Base-by-base conservation (phyloP, 2,888 invertebrate species). In the Rhagium mordax region DNA sequence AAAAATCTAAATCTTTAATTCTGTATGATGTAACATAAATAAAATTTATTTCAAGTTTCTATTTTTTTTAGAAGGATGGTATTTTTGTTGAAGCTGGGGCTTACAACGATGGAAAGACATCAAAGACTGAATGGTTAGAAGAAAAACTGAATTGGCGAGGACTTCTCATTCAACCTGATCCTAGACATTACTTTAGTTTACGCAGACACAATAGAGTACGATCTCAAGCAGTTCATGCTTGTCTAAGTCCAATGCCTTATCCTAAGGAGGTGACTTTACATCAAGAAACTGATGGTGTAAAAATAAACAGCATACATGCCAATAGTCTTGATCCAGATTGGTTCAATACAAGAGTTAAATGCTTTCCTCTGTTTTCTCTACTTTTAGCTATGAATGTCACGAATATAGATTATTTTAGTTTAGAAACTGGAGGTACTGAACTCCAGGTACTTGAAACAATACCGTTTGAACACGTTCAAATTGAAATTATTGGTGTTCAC, bases 341-440 rank as follows among this genome's bases (percentile, higher is more conserved):
- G 88, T 93, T 93, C 86, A 90, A 91, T 62, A 93, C 94, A 41
- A 91, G 95, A 81, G 93, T 96, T 76, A 94, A 95, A 85, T 96
- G 96, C 88, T 95, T 96, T 85, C 96, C 96, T 70, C 89, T 96
- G 75, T 94, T 93, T 86, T 95, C 96, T 0, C 90, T 96, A 76
- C 89, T 96, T 86, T 88, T 94, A 81, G 96, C 96, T 59, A 94
- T 93, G 76, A 93, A 94, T 84, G 91, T 92, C 60, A 90, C 93
- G 7, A 89, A 88, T 48, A 90, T 95, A 21, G 92, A 94, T 87
- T 93, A 93, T 85, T 89, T 95, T 79, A 92, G 93, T 84, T 89
- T 96, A 75, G 93, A 91, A 74, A 90, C 92, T 0, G 88, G 88
- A 24, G 89, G 90, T 8, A 88, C 89, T 1, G 90, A 91, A 80